Evolutionary conservation across 2,888 invertebrate species (phyloP), one percentile per base, ranked within the genome.

Genomic region (Plagodis dolabraria): DNA sequence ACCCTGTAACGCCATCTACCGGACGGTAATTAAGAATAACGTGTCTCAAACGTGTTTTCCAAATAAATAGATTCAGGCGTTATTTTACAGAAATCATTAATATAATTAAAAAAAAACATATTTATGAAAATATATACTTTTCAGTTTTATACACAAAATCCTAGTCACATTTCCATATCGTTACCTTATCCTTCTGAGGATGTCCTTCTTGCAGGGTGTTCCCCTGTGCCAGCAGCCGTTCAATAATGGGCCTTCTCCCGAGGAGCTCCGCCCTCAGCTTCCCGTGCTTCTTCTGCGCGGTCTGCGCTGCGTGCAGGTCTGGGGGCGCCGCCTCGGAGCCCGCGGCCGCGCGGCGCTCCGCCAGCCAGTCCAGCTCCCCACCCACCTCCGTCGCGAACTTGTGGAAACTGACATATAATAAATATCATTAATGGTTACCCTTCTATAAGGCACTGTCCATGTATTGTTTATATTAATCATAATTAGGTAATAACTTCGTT

Each of bases 321-420:
- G 96, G 95, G 0, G 98, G 98, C 33, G 96, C 89, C 35, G 94
- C 94, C 10, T 95, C 95, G 0, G 97, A 96, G 0, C 95, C 93
- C 0, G 98, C 98, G 0, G 96, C 94, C 0, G 97, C 96, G 68
- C 96, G 85, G 63, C 98, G 97, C 84, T 99, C 99, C 43, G 96
- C 95, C 67, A 99, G 97, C 99, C 99, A 99, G 79, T 97, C 98
- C 73, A 98, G 93, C 83, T 99, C 99, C 0, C 96, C 96, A 49
- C 98, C 97, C 48, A 99, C 94, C 79, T 99, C 98, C 75, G 99
- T 98, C 2, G 96, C 96, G 85, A 99, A 98, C 83, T 99, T 98
- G 87, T 99, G 98, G 80, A 96, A 96, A 69, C 92, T 92, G 75
- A 0, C 22, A 22, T 22, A 22, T 22, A 2, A 22, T 22, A 22